A percentile compares a stretch with the other conserved stretches of the same genome.
These are phyloP conservation scores for Carettochelys insculpta DNA, from an alignment of 2,113 vertebrate genomes.

Conservation along the genomic window DNA sequence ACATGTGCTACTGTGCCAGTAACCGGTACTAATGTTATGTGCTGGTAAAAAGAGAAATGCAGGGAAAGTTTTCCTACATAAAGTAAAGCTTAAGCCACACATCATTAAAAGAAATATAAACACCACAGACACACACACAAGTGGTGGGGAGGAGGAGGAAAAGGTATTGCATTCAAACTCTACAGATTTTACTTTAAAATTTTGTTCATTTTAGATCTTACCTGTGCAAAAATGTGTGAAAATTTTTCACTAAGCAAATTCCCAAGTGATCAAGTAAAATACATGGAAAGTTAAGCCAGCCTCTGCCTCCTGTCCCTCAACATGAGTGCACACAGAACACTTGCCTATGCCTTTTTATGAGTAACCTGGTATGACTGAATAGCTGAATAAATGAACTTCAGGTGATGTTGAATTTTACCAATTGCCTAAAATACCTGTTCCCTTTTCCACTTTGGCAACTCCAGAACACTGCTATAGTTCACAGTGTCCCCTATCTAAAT, in stretches of 20 bases:
- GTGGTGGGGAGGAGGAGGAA: rapidly evolving
- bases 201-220: background rate
- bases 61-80: background rate
- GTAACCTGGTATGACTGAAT: background rate
- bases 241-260: background rate
- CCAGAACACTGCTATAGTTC: background rate
- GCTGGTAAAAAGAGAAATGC: background rate
- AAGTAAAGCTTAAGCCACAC: background rate
- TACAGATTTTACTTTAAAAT: background rate
- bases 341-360: background rate
- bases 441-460: background rate
- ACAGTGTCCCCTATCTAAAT: background rate
- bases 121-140: background rate
- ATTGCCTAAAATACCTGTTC: rapidly evolving
- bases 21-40: background rate
- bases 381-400: rapidly evolving
- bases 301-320: rapidly evolving
- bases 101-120: background rate
- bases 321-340: background rate
- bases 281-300: background rate
- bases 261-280: background rate
- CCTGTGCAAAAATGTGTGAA: background rate
- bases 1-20: rapidly evolving
- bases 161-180: rapidly evolving
- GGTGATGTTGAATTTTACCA: background rate